Conservation (phyloP, 1,140 invertebrate species). For the Bombus terrestris region DNA sequence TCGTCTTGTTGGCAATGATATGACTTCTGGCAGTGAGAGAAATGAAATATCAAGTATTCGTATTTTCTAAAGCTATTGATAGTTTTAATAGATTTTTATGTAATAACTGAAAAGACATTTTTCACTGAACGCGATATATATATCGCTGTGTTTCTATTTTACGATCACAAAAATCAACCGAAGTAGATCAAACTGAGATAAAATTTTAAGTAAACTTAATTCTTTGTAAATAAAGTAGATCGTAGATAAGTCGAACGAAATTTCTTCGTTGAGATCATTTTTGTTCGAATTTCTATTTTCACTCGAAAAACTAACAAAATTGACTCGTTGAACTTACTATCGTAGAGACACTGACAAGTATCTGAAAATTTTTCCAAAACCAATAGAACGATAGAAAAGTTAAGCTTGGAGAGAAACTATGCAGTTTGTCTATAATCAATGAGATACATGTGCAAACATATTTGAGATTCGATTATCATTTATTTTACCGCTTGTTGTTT, state of each 20-base stretch:
- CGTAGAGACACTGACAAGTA: too few relatives aligned
- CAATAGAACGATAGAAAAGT: too few relatives aligned
- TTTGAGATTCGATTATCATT: background rate
- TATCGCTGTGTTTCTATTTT: background rate
- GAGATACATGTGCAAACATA: background rate
- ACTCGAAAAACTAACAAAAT: background rate
- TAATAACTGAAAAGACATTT: background rate
- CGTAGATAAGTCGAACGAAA: background rate
- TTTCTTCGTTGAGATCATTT: background rate
- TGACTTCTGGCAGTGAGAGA: too few relatives aligned
- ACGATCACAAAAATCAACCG: background rate
- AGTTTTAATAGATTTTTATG: background rate
- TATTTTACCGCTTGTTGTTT: too few relatives aligned
- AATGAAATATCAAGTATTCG: background rate
- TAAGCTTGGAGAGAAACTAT: background rate
- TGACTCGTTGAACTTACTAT: background rate
- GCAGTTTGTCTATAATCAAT: background rate
- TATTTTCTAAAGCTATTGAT: background rate
- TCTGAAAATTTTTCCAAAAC: background rate
- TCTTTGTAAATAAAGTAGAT: background rate
- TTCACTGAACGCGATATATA: background rate
- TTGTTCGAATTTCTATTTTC: background rate
- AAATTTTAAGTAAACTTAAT: background rate
- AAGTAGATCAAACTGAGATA: background rate
- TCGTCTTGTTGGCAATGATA: too few relatives aligned